phyloP scores from a whole-genome alignment of 2,888 invertebrate genomes.

The Lycocerus yunnanus region DNA sequence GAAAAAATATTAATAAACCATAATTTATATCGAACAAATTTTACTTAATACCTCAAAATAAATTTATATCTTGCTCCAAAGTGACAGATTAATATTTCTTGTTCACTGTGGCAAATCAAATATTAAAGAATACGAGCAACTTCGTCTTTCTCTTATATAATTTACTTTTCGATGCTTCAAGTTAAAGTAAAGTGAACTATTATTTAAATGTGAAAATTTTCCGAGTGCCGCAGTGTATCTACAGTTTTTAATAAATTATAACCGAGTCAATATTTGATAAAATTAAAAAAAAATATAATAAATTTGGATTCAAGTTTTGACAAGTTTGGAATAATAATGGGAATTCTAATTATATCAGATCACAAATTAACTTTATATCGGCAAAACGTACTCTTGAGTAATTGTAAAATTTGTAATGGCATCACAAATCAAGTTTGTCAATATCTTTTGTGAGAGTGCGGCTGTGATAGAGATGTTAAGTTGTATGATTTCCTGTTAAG shows the following conservation, averaged over 20 bases:
- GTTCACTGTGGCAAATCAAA: background rate
- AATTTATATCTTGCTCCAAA: background rate
- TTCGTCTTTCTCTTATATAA: background rate
- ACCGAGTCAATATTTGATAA: background rate
- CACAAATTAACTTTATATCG: background rate
- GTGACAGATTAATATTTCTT: background rate
- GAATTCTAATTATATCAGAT: background rate
- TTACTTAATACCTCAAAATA: background rate
- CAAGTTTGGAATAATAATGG: background rate
- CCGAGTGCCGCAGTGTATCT: background rate
- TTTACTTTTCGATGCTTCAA: background rate
- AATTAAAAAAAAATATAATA: background rate
- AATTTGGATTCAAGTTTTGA: background rate
- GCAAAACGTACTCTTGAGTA: background rate
- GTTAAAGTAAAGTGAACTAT: background rate
- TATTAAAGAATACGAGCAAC: slow-evolving; percentile 2
- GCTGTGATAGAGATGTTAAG: background rate
- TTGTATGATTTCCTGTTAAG: background rate
- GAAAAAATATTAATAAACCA: background rate
- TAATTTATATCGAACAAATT: background rate
- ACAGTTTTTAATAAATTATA: background rate
- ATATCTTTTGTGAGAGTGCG: background rate
- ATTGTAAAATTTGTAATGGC: background rate
- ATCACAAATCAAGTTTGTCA: background rate
- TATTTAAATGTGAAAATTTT: background rate